Evolutionary conservation across 2,797 vertebrate species (phyloP), one percentile per base, ranked within the genome.

Genomic region (Hozukius guyotensis): DNA sequence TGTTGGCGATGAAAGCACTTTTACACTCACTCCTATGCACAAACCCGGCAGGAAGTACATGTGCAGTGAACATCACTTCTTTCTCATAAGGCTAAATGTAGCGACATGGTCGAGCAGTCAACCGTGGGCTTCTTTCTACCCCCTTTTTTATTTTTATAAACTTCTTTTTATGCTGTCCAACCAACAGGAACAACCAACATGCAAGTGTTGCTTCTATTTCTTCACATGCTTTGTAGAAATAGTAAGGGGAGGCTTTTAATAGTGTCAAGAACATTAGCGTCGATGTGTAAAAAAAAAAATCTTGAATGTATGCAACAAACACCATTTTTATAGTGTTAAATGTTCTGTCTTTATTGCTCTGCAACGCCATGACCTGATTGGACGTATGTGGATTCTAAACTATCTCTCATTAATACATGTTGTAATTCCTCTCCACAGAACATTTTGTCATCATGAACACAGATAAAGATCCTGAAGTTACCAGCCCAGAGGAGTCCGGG

Each of bases 81-180:
- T 88, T 94, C 89, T 91, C 91, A 89, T 78, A 22, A 82, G 83
- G 90, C 91, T 92, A 89, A 92, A 92, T 90, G 87, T 76, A 90
- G 91, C 87, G 78, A 87, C 87, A 87, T 77, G 91, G 73, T 93
- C 90, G 93, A 94, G 93, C 92, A 78, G 79, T 90, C 92, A 93
- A 94, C 91, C 92, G 60, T 93, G 89, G 75, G 77, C 88, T 87
- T 83, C 84, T 78, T 87, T 83, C 84, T 78, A 82, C 75, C 71
- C 71, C 38, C 68, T 70, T 46, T 82, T 82, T 71, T 27, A 67
- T 76, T 76, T 79, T 60, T 61, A 49, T 68, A 46, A 60, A 76
- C 78, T 80, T 70, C 32, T 88, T 80, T 83, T 82, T 66, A 53
- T 77, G 16, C 75, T 63, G 29, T 80, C 84, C 76, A 77, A 60